Evolutionary conservation across 2,113 vertebrate genomes (phyloP), one percentile per base, ranked within the genome.

Genomic region (Platysternon megacephalum): DNA sequence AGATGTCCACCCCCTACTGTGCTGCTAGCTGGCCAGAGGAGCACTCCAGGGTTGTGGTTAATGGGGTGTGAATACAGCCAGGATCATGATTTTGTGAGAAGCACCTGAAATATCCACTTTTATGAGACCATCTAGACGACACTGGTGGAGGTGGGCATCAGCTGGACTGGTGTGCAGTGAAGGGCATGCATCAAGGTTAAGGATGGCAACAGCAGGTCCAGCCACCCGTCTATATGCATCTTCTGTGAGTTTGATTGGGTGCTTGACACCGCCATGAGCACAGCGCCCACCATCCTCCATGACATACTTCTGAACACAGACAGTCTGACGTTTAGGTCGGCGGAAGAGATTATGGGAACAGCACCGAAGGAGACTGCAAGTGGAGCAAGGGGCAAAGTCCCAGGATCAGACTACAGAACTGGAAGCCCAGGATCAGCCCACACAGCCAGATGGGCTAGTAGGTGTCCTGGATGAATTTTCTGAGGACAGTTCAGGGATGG

Each of bases 131-230:
- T 39, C 39, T 81, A 0, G 0, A 61, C 78, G 35, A 51, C 46
- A 51, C 0, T 0, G 2, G 8, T 6, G 16, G 3, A 10, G 6
- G 74, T 78, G 0, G 42, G 0, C 29, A 17, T 35, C 44, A 51
- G 14, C 49, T 11, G 3, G 49, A 91, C 46, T 58, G 48, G 85
- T 91, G 82, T 84, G 46, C 42, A 22, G 53, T 24, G 3, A 4
- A 6, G 56, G 79, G 29, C 6, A 17, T 76, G 84, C 10, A 51
- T 12, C 0, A 2, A 5, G 22, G 61, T 32, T 56, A 48, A 68
- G 51, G 61, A 53, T 48, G 79, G 56, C 1, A 1, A 2, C 10
- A 49, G 46, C 61, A 10, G 29, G 3, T 81, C 72, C 32, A 46
- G 58, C 32, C 39, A 58, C 52, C 39, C 12, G 79, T 35, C 11